Percentiles rank a stretch among this genome's conserved stretches.
phyloP scores from a whole-genome alignment of 2,888 invertebrate genomes.

The Monochamus alternatus region DNA sequence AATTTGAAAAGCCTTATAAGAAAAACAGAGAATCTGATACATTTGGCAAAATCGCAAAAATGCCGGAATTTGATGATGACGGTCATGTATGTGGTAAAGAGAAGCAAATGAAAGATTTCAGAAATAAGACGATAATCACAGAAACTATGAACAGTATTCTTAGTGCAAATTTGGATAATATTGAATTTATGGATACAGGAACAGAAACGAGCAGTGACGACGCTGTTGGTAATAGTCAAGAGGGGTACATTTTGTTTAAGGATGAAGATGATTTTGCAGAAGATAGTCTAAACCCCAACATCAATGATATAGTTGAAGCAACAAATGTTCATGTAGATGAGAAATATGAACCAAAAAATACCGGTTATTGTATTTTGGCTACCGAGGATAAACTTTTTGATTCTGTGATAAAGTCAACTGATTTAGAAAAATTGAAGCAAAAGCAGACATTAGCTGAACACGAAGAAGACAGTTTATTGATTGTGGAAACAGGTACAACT shows the following conservation, averaged over 20 bases:
- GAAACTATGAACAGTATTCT: constrained; percentile 63
- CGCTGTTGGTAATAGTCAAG: constrained; percentile 75
- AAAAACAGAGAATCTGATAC: constrained; percentile 2
- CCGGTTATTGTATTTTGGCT: constrained; percentile 65
- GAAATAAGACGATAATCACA: constrained; percentile 55
- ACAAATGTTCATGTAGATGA: constrained; percentile 49
- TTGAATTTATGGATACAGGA: constrained; percentile 91
- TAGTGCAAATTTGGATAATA: constrained; percentile 80
- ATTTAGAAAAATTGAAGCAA: constrained; percentile 62
- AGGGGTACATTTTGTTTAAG: constrained; percentile 80
- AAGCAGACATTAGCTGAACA: constrained; percentile 67
- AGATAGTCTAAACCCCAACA: constrained; percentile 66
- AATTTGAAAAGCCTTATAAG: constrained; percentile 23
- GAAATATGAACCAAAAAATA: constrained; percentile 58
- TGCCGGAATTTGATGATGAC: constrained; percentile 60
- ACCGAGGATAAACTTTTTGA: constrained; percentile 57
- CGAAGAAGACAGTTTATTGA: constrained; percentile 76
- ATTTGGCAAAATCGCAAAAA: constrained; percentile 58
- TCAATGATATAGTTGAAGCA: constrained; percentile 58
- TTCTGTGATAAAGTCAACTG: constrained; percentile 62
- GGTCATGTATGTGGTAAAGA: constrained; percentile 66
- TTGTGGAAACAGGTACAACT: constrained; percentile 74
- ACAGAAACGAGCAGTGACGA: constrained; percentile 84
- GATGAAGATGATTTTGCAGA: constrained; percentile 70
- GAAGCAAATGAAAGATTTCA: constrained; percentile 51